These are phyloP conservation scores for human DNA, from an alignment of 2,113 vertebrate species.

Conservation along the genomic window GRCh38 chr17:68380501-68381000, in stretches of 20 bases:
- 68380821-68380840: accelerated
- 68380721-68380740: neutral
- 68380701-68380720: neutral
- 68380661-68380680: neutral
- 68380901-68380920: neutral
- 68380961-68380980: neutral
- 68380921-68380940: neutral
- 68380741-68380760: neutral
- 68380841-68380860: neutral
- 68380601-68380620: neutral
- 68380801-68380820: accelerated
- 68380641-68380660: neutral
- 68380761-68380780: neutral
- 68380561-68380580: neutral
- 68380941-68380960: neutral
- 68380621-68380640: neutral
- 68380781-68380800: neutral
- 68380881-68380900: neutral
- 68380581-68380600: neutral
- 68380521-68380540: neutral
- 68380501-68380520: neutral
- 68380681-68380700: neutral
- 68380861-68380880: neutral
- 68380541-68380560: neutral
- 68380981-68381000: neutral